Conservation (phyloP, 2,797 vertebrate genomes). For the Alauda arvensis region DNA sequence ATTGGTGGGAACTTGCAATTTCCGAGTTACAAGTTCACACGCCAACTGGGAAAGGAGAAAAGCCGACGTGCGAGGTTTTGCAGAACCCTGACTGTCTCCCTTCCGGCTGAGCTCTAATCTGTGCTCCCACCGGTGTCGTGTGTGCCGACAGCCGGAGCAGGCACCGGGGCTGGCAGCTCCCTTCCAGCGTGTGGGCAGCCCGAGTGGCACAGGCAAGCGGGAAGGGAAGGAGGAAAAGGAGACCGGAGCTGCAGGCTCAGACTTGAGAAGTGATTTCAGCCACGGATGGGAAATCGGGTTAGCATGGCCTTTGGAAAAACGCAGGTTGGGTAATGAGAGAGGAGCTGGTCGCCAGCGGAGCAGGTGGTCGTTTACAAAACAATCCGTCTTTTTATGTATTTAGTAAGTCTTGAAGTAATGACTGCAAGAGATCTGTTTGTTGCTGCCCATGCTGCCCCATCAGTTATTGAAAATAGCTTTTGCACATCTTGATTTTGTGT, state of each 20-base stretch:
- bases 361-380: background rate
- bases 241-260: background rate
- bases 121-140: slow-evolving; percentile 26
- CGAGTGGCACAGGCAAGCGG: background rate
- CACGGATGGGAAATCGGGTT: background rate
- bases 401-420: background rate
- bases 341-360: background rate
- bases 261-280: background rate
- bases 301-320: background rate
- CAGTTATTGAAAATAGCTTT: background rate
- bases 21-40: slow-evolving; percentile 56
- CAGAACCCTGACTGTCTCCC: slow-evolving; percentile 38
- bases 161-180: slow-evolving; percentile 3
- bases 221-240: background rate
- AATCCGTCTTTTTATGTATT: background rate
- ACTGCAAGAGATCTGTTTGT: background rate
- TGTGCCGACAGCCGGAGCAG: slow-evolving; percentile 38
- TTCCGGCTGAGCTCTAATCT: slow-evolving; percentile 47
- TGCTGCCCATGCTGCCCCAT: background rate
- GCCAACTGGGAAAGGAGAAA: slow-evolving; percentile 50
- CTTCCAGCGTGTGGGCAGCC: slow-evolving; percentile 49
- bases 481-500: background rate
- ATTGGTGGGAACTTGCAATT: slow-evolving; percentile 46
- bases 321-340: background rate
- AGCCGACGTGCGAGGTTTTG: slow-evolving; percentile 42